Conservation (phyloP, 1,140 invertebrate species). For the Coelopa frigida region DNA sequence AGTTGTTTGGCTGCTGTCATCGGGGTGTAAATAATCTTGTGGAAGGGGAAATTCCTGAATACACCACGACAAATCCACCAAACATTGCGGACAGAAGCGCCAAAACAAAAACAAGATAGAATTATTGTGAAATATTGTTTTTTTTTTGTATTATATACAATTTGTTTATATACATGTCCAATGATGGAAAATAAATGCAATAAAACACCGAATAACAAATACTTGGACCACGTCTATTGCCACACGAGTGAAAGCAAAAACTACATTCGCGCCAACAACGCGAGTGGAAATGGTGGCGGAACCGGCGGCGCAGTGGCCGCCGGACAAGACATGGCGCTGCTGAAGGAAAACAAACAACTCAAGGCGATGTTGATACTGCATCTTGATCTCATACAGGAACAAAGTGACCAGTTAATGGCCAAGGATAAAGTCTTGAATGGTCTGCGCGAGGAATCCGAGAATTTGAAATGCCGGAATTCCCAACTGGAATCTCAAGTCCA, state of each 20-base stretch:
- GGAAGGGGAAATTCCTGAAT: background rate
- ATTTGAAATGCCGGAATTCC: slow-evolving; percentile 2
- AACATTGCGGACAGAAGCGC: slow-evolving; percentile 6
- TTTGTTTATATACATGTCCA: background rate
- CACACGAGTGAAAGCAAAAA: slow-evolving; percentile 15
- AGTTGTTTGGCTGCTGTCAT: slow-evolving; percentile 3
- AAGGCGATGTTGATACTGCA: slow-evolving; percentile 53
- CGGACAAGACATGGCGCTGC: slow-evolving; percentile 13
- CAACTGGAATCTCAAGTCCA: slow-evolving; percentile 18
- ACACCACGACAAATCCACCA: slow-evolving; percentile 1
- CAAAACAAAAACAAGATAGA: background rate
- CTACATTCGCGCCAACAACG: slow-evolving; percentile 13
- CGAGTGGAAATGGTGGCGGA: slow-evolving; percentile 5
- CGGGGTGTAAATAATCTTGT: too few species aligned
- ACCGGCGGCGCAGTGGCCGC: slow-evolving; percentile 1
- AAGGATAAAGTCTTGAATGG: slow-evolving; percentile 53
- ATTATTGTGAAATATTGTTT: background rate
- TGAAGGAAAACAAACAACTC: slow-evolving; percentile 37
- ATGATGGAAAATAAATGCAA: slow-evolving; percentile 18
- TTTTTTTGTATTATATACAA: background rate
- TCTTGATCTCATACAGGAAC: slow-evolving; percentile 65
- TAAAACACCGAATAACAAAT: slow-evolving; percentile 18
- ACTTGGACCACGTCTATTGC: slow-evolving; percentile 23
- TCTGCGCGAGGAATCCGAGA: slow-evolving; percentile 11
- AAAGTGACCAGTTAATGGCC: slow-evolving; percentile 59